phyloP scores from a whole-genome alignment of 2,888 invertebrate species.

The Eugnorisma glareosa region DNA sequence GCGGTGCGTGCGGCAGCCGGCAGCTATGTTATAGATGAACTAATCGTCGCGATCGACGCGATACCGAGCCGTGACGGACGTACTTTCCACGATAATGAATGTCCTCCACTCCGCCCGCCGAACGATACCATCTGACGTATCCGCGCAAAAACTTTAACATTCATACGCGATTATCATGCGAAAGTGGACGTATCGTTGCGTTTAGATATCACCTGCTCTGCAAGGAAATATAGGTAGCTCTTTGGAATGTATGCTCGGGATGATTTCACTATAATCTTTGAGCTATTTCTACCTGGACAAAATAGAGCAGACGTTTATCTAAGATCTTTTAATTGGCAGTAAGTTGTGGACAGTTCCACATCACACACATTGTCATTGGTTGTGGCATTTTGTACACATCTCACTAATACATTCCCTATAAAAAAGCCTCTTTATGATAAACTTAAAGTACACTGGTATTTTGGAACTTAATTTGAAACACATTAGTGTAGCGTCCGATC shows the following conservation, averaged over 20 bases:
- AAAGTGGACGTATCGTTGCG: slow-evolving; percentile 24
- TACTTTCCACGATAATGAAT: slow-evolving; percentile 59
- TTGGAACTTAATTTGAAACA: neutral
- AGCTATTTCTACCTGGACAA: neutral
- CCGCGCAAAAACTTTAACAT: slow-evolving; percentile 23
- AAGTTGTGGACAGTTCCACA: slow-evolving; percentile 2
- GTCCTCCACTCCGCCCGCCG: slow-evolving; percentile 9
- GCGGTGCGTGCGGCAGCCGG: slow-evolving; percentile 42
- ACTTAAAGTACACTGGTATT: neutral
- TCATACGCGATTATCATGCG: slow-evolving; percentile 20
- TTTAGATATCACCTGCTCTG: slow-evolving; percentile 21
- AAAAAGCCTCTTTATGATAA: neutral
- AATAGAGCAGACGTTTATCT: neutral
- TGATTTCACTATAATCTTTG: neutral
- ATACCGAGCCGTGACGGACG: slow-evolving; percentile 47
- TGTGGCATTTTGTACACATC: too few species aligned
- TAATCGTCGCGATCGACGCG: slow-evolving; percentile 26
- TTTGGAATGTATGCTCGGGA: slow-evolving; percentile 8
- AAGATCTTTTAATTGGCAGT: neutral
- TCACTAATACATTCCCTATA: neutral
- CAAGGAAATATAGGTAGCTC: neutral
- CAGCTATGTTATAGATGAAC: slow-evolving; percentile 40
- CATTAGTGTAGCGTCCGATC: neutral
- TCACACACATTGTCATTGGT: too few species aligned
- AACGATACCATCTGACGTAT: slow-evolving; percentile 47